Evolutionary conservation across 92 coral and sea anemone genomes (phyloP), one percentile per base, ranked within the genome.

Genomic region (Metridium senile): DNA sequence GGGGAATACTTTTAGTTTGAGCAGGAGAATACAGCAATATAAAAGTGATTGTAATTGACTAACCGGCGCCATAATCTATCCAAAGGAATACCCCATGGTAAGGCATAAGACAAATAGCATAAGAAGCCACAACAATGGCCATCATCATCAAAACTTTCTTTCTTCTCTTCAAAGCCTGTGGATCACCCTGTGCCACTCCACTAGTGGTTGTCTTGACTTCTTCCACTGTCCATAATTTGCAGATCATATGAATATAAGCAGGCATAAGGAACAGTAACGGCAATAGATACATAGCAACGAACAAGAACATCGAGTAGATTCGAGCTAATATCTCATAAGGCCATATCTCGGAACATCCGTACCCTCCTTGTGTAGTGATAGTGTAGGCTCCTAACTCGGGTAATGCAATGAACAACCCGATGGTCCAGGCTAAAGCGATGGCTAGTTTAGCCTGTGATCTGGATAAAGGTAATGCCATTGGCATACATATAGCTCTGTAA

Each of bases 61-160:
- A 43, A 94, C 98, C 97, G 67, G 87, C 23, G 17, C 87, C 89
- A 71, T 84, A 95, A 71, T 89, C 99, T 45, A 70, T 43, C 88
- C 92, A 87, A 20, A 93, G 19, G 39, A 58, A 95, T 31, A 89
- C 62, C 10, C 79, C 84, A 56, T 95, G 93, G 68, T 91, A 87
- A 0, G 99, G 99, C 82, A 95, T 47, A 58, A 95, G 77, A 32
- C 97, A 92, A 20, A 92, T 54, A 0, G 97, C 97, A 56, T 92
- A 95, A 17, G 95, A 84, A 29, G 84, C 62, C 6, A 95, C 99
- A 34, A 95, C 97, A 64, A 93, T 87, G 16, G 84, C 93, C 93
- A 95, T 86, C 99, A 95, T 95, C 83, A 82, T 95, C 51, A 95
- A 79, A 7, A 93, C 99, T 49, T 93, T 91, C 28, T 82, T 88